These are phyloP conservation scores for Pandemis corylana DNA, from an alignment of 2,888 invertebrate genomes.

Conservation along the genomic window DNA sequence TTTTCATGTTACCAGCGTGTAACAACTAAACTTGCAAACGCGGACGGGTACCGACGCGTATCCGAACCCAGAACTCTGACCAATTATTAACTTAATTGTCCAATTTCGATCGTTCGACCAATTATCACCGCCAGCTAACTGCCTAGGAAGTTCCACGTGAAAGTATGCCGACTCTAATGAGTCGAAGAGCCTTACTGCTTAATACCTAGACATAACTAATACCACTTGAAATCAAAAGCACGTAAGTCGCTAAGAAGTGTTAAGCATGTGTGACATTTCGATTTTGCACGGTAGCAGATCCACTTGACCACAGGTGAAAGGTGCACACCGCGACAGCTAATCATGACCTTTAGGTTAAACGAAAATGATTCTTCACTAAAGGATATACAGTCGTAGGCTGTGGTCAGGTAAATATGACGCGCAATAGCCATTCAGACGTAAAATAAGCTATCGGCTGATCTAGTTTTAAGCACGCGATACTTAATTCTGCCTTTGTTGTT, in stretches of 20 bases:
- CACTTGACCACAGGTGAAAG: conserved; percentile 61
- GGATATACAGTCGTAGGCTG: not conserved
- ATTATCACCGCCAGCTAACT: conserved; percentile 31
- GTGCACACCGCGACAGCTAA: conserved; percentile 47
- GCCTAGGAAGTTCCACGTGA: conserved; percentile 51
- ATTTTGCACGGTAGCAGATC: conserved; percentile 19
- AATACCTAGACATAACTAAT: conserved; percentile 46
- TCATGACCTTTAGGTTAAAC: not conserved
- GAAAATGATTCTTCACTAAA: not conserved
- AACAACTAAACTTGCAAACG: not conserved
- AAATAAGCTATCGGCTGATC: conserved; percentile 37
- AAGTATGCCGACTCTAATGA: conserved; percentile 65
- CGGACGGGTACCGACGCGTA: not conserved
- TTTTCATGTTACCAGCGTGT: conserved; percentile 13
- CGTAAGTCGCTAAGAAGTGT: not conserved
- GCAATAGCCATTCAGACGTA: conserved; percentile 16
- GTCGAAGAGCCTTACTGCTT: conserved; percentile 50
- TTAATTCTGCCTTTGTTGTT: conserved; percentile 36
- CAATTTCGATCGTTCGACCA: conserved; percentile 17
- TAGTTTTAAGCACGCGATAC: conserved; percentile 38
- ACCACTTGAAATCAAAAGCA: conserved; percentile 23
- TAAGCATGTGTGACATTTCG: not conserved
- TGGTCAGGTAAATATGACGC: not conserved
- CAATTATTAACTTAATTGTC: conserved; percentile 33
- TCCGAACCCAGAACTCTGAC: conserved; percentile 14